Evolutionary conservation across 1,140 invertebrate genomes (phyloP).

Genomic region (Drosophila burlai): DNA sequence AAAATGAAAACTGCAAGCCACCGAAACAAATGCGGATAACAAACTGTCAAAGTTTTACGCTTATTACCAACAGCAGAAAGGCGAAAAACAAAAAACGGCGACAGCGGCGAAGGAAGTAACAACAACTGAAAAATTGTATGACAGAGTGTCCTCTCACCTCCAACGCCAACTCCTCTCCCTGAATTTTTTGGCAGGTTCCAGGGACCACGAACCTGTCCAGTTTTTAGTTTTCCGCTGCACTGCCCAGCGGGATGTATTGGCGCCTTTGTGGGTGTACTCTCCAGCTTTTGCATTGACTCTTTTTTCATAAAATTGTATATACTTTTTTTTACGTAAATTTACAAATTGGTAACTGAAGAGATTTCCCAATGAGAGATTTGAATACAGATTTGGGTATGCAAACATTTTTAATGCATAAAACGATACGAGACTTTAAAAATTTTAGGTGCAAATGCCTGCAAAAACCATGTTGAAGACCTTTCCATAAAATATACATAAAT

Average conservation of each 20-base stretch:
- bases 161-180: conserved; percentile 6
- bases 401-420: background rate
- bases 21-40: conserved; percentile 75
- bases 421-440: background rate
- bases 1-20: conserved; percentile 60
- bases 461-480: background rate
- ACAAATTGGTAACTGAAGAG: conserved; percentile 28
- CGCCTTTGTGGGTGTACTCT: conserved; percentile 15
- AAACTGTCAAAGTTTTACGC: conserved; percentile 81
- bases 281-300: background rate
- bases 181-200: conserved; percentile 20
- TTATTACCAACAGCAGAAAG: conserved; percentile 64
- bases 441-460: background rate
- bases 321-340: background rate
- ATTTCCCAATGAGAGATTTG: conserved; percentile 23
- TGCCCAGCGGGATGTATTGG: conserved; percentile 25
- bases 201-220: conserved; percentile 45
- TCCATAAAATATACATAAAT: background rate
- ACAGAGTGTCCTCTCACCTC: conserved; percentile 52
- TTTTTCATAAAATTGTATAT: background rate
- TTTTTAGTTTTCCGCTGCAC: conserved; percentile 26
- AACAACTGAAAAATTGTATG: conserved; percentile 62
- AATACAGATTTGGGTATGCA: background rate
- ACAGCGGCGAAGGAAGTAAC: conserved; percentile 28
- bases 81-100: conserved; percentile 18